phyloP scores from a whole-genome alignment of 1,140 invertebrate species.

The Meteorus sp. region DNA sequence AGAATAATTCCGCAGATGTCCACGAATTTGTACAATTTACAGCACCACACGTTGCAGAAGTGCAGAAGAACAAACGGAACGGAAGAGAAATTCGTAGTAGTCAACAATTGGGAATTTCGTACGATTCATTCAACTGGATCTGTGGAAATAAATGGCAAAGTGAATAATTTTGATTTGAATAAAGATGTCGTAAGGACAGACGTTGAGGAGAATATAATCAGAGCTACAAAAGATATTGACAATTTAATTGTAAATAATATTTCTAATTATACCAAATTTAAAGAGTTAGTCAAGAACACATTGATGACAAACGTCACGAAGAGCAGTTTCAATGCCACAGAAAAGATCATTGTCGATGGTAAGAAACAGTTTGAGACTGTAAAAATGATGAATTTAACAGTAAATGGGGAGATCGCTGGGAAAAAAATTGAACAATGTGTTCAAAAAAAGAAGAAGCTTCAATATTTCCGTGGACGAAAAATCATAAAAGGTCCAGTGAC shows the following conservation, averaged over 20 bases:
- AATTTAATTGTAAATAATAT: conserved; percentile 30
- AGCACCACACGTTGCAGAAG: conserved; percentile 34
- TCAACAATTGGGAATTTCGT: conserved; percentile 33
- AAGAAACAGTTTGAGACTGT: conserved; percentile 37
- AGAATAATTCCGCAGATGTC: conserved; percentile 26
- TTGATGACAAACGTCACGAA: too few relatives aligned
- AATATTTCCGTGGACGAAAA: conserved; percentile 31
- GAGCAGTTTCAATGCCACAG: conserved; percentile 20
- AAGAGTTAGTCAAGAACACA: conserved; percentile 27
- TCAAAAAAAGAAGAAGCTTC: conserved; percentile 30
- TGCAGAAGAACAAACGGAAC: too few relatives aligned
- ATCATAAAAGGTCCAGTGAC: conserved; percentile 32
- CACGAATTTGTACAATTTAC: conserved; percentile 32
- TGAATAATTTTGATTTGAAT: conserved; percentile 42
- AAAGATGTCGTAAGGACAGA: conserved; percentile 39
- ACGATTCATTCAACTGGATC: conserved; percentile 33
- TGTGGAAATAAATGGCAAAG: conserved; percentile 26
- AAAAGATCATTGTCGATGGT: conserved; percentile 32
- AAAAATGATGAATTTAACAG: conserved; percentile 30
- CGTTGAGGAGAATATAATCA: conserved; percentile 33
- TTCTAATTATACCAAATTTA: conserved; percentile 36
- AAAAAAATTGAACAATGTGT: conserved; percentile 28
- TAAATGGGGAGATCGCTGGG: conserved; percentile 33
- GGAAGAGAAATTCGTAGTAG: conserved; percentile 32
- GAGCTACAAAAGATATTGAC: conserved; percentile 35